A percentile compares a stretch with the other conserved stretches of the same genome.
These are phyloP conservation scores for Andrena marginata DNA, from an alignment of 2,888 invertebrate species.

Conservation along the genomic window DNA sequence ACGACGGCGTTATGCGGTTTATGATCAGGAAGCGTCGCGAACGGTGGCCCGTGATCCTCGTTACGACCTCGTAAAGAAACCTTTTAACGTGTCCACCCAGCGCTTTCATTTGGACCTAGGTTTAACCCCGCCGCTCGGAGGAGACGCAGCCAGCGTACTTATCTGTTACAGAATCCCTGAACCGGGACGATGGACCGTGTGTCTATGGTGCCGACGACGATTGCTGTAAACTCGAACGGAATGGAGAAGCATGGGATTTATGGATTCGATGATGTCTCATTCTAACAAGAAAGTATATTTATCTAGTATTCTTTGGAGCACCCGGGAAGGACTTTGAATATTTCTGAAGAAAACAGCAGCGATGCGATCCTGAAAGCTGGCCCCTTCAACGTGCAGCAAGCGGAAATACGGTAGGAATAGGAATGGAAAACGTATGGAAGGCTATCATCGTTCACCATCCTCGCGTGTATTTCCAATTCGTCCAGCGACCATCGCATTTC, in stretches of 20 bases:
- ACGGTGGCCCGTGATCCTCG: slow-evolving; percentile 75
- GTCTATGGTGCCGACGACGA: too few relatives aligned
- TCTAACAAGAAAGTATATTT: too few relatives aligned
- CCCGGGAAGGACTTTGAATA: too few relatives aligned
- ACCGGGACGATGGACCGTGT: not conserved
- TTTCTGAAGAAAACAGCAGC: too few relatives aligned
- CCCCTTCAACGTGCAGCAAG: not conserved
- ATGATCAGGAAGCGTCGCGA: slow-evolving; percentile 74
- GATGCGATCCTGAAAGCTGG: not conserved
- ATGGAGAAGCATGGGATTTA: not conserved
- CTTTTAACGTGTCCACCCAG: slow-evolving; percentile 78
- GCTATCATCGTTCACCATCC: not conserved
- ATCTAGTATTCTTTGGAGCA: too few relatives aligned
- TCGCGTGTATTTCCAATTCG: not conserved
- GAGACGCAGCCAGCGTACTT: slow-evolving; percentile 8
- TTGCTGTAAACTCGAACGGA: not conserved
- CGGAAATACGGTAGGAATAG: not conserved
- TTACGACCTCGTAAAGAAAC: slow-evolving; percentile 82
- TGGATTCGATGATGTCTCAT: not conserved
- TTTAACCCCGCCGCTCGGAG: slow-evolving; percentile 1
- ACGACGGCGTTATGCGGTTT: slow-evolving; percentile 74
- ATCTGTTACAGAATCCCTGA: not conserved
- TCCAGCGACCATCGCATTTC: not conserved
- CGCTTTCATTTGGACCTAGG: slow-evolving; percentile 45
- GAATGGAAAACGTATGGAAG: not conserved